Evolutionary conservation across 2,797 vertebrate species (phyloP).

Genomic region (Pseudochirops corinnae): DNA sequence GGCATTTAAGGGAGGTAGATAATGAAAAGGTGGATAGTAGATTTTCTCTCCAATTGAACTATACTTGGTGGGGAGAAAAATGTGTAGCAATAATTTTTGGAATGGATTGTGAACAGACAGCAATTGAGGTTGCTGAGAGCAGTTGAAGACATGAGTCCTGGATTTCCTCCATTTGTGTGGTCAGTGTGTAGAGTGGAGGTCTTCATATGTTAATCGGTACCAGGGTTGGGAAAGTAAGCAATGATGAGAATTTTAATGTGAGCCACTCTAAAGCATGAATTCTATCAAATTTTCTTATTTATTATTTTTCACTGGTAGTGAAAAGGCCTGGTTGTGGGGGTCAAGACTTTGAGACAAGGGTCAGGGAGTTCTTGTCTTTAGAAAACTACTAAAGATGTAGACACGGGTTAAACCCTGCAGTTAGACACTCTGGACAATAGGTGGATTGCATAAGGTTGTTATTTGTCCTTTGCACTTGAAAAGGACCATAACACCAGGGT

Average conservation of each 20-base stretch:
- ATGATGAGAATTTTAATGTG: neutral
- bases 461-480: too few relatives aligned
- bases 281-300: neutral
- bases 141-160: neutral
- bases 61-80: neutral
- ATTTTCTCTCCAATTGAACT: neutral
- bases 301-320: neutral
- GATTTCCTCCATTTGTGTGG: neutral
- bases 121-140: neutral
- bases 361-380: neutral
- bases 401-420: neutral
- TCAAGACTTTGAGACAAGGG: neutral
- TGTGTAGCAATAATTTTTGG: neutral
- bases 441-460: neutral
- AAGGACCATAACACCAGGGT: too few relatives aligned
- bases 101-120: neutral
- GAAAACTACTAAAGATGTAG: neutral
- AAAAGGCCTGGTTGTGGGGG: neutral
- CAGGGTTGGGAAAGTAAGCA: neutral
- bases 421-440: neutral
- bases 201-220: neutral
- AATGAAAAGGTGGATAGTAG: neutral
- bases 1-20: neutral
- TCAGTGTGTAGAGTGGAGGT: neutral
- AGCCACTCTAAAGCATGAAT: neutral